Evolutionary conservation across 2,113 vertebrate species (phyloP), one percentile per base, ranked within the genome.

Genomic region (Accipiter cooperii): DNA sequence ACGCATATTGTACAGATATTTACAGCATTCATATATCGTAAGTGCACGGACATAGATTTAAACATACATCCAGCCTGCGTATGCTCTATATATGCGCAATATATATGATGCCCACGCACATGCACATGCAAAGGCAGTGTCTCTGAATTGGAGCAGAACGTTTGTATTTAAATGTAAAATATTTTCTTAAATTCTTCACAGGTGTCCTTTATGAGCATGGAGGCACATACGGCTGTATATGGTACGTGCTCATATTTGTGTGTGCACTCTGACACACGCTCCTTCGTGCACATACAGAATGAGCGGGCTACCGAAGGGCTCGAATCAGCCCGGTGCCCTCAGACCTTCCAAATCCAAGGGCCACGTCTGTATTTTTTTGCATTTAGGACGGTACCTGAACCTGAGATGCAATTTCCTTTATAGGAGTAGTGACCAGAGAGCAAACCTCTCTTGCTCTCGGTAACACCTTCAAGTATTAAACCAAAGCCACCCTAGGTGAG

Each of bases 181-280:
- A 70, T 44, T 58, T 31, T 54, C 71, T 38, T 11, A 14, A 47
- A 57, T 40, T 44, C 47, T 4, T 33, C 38, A 42, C 21, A 0
- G 0, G 1, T 6, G 17, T 40, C 9, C 57, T 34, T 44, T 8
- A 8, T 12, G 33, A 10, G 10, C 2, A 2, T 4, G 16, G 84
- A 33, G 65, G 73, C 26, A 15, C 63, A 13, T 2, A 2, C 0
- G 6, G 17, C 15, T 34, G 34, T 25, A 2, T 16, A 8, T 4
- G 31, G 22, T 20, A 9, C 1, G 6, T 19, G 69, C 28, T 55
- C 4, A 0, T 3, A 1, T 15, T 46, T 29, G 54, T 13, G 55
- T 54, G 42, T 9, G 36, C 18, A 10, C 0, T 10, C 57, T 71
- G 42, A 11, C 0, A 1, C 19, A 3, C 9, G 1, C 17, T 40